These are phyloP conservation scores for Mastomys natalensis DNA, from an alignment of 2,113 vertebrate genomes.

Conservation along the genomic window DNA sequence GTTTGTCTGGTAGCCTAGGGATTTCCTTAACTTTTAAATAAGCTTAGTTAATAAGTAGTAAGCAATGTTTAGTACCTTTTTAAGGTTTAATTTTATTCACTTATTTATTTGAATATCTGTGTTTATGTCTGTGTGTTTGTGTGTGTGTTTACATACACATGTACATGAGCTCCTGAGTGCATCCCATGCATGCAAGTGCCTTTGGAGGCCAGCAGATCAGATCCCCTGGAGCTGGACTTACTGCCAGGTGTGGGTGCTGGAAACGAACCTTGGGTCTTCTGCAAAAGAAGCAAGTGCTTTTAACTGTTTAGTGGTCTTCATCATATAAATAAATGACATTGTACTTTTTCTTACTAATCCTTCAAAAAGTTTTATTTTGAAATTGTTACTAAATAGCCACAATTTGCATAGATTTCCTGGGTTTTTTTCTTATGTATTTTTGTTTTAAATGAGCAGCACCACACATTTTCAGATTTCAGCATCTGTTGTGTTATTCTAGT, in stretches of 20 bases:
- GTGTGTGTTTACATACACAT: background rate
- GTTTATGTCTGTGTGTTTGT: background rate
- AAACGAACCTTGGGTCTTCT: background rate
- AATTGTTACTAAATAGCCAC: constrained; percentile 21
- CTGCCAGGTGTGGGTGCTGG: background rate
- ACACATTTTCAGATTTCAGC: background rate
- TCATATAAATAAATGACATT: background rate
- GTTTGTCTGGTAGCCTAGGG: background rate
- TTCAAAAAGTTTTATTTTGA: constrained; percentile 28
- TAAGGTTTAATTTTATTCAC: background rate
- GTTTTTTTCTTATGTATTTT: background rate
- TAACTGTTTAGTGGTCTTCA: background rate
- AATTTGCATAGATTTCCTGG: background rate
- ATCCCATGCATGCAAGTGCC: too few relatives aligned
- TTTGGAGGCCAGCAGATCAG: background rate
- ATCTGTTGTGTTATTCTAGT: background rate
- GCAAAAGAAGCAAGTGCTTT: background rate
- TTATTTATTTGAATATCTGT: background rate
- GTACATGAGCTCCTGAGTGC: too few relatives aligned
- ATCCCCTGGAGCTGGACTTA: background rate
- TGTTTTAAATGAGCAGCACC: background rate
- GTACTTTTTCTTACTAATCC: background rate
- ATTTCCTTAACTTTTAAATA: constrained; percentile 28
- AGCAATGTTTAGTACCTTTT: background rate
- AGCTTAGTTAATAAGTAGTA: constrained; percentile 26